Evolutionary conservation across 2,888 invertebrate species (phyloP).

Genomic region (Rotaria magnacalcarata): DNA sequence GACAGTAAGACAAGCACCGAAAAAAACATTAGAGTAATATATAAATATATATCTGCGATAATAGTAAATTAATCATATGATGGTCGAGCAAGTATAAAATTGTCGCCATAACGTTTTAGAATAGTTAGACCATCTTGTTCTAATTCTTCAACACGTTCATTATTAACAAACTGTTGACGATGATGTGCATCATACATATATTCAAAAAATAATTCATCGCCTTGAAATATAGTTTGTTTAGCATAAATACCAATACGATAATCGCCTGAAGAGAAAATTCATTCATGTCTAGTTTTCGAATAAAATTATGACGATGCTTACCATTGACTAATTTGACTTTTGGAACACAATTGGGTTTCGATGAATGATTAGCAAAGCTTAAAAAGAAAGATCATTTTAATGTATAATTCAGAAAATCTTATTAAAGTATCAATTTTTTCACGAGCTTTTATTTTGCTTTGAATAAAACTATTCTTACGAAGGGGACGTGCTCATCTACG

Average conservation of each 20-base stretch:
- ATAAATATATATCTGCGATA: not conserved
- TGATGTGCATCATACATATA: conserved; percentile 94
- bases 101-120: not conserved
- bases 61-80: not conserved
- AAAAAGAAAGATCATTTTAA: not conserved
- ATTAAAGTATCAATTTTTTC: not conserved
- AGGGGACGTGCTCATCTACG: too few relatives aligned
- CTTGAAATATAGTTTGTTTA: conserved; percentile 86
- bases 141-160: conserved; percentile 67
- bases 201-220: conserved; percentile 96
- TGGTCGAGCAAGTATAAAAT: conserved; percentile 2
- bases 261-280: conserved; percentile 56
- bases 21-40: too few relatives aligned
- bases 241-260: conserved; percentile 81
- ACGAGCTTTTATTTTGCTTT: too few relatives aligned
- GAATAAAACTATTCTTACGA: too few relatives aligned
- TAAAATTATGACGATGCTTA: not conserved
- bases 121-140: not conserved
- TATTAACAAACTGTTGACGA: conserved; percentile 93
- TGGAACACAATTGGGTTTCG: conserved; percentile 97
- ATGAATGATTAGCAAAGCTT: conserved; percentile 95
- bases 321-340: conserved; percentile 73
- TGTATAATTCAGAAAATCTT: not conserved
- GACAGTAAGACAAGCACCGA: too few relatives aligned
- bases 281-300: not conserved